phyloP scores from a whole-genome alignment of 2,888 invertebrate genomes.

The Caenorhabditis macrosperma region DNA sequence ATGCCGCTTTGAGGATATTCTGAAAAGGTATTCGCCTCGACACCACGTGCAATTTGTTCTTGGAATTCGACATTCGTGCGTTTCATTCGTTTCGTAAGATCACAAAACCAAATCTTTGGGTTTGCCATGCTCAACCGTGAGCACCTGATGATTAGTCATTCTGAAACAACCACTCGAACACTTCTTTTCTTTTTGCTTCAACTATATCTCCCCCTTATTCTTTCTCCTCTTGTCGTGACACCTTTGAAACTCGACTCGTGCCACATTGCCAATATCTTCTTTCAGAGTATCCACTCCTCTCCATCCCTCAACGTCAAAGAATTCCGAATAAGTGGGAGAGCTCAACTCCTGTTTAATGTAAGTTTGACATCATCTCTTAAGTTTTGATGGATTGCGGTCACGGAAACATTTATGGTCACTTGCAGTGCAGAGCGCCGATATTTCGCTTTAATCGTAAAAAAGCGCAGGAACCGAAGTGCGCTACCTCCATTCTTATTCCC shows the following conservation, averaged over 20 bases:
- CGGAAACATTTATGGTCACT: not conserved
- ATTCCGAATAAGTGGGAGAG: conserved; percentile 34
- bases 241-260: conserved; percentile 38
- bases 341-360: conserved; percentile 16
- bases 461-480: too few relatives aligned
- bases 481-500: too few relatives aligned
- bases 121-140: too few relatives aligned
- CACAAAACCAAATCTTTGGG: too few relatives aligned
- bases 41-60: too few relatives aligned
- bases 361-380: conserved; percentile 36
- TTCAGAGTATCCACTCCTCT: conserved; percentile 31
- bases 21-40: not conserved
- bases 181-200: too few relatives aligned
- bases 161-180: conserved; percentile 28
- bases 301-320: conserved; percentile 36
- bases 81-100: too few relatives aligned
- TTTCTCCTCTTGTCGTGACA: conserved; percentile 11
- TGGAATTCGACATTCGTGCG: too few relatives aligned
- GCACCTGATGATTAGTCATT: conserved; percentile 36
- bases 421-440: not conserved
- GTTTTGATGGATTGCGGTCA: conserved; percentile 36
- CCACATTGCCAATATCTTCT: conserved; percentile 30
- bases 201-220: too few relatives aligned
- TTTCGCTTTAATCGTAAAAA: too few relatives aligned
- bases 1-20: not conserved